Evolutionary conservation across 2,888 invertebrate species (phyloP).

Genomic region (Nysson spinosus): DNA sequence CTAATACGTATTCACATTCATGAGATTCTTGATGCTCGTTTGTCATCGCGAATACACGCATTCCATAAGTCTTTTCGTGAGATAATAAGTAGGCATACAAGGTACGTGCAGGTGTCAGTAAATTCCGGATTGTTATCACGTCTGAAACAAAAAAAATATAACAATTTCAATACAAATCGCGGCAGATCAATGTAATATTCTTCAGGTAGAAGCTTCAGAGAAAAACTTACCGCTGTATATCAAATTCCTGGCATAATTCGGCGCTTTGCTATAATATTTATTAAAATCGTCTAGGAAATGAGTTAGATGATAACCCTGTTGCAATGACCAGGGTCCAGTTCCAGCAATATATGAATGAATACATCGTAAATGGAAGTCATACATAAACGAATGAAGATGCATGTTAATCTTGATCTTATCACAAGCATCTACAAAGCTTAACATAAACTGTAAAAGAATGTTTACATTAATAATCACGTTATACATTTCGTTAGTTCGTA

Average conservation of each 20-base stretch:
- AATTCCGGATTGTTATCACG: conserved; percentile 80
- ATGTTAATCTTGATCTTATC: conserved; percentile 85
- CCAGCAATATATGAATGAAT: conserved; percentile 83
- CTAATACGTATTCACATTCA: conserved; percentile 82
- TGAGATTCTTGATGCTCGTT: conserved; percentile 64
- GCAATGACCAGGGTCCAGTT: conserved; percentile 78
- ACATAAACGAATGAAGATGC: conserved; percentile 88
- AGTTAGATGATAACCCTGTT: conserved; percentile 84
- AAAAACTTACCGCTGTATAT: conserved; percentile 82
- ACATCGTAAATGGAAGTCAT: conserved; percentile 86
- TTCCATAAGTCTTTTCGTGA: conserved; percentile 83
- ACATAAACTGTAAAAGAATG: conserved; percentile 78
- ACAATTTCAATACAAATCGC: background rate
- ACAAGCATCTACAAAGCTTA: conserved; percentile 83
- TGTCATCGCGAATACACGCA: conserved; percentile 83
- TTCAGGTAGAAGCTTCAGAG: no score
- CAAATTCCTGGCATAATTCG: conserved; percentile 86
- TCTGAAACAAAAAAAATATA: conserved; percentile 74
- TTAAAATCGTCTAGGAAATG: conserved; percentile 87
- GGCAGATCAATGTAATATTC: background rate
- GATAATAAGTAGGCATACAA: conserved; percentile 85
- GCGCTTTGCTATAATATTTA: conserved; percentile 87
- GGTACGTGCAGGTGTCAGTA: conserved; percentile 82
- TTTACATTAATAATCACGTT: background rate
- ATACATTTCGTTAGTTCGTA: background rate